Percentiles rank a stretch among this genome's conserved stretches.
Conservation (phyloP, 2,113 vertebrate species). For the Hemiprocne comata region DNA sequence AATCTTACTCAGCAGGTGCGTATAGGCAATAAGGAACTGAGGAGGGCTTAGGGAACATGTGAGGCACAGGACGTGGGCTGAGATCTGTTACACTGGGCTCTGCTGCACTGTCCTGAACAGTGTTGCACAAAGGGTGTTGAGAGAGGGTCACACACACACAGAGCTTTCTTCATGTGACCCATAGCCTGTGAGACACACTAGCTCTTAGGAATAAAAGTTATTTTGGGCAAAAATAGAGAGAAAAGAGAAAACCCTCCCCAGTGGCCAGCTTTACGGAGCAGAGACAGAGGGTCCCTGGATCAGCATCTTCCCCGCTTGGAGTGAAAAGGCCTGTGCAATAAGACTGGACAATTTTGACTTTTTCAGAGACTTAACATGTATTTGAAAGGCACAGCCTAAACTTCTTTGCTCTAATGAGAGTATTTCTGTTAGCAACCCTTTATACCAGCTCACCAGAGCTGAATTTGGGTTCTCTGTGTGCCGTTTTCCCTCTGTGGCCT, state of each 20-base stretch:
- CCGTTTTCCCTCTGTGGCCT: not conserved
- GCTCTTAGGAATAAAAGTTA: not conserved
- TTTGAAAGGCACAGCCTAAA: not conserved
- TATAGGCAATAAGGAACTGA: not conserved
- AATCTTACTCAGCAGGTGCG: not conserved
- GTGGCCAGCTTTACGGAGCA: not conserved
- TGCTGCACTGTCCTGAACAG: not conserved
- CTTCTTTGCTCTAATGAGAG: not conserved
- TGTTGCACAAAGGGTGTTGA: not conserved
- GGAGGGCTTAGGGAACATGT: not conserved
- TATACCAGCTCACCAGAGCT: not conserved
- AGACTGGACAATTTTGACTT: not conserved
- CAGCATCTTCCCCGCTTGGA: not conserved
- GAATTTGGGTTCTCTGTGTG: not conserved
- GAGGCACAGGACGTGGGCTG: rapidly evolving
- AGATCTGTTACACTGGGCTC: not conserved
- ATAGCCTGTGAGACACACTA: rapidly evolving
- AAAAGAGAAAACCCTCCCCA: not conserved
- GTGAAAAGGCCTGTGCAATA: not conserved
- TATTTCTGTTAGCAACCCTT: not conserved
- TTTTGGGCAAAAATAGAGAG: not conserved
- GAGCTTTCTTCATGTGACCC: not conserved
- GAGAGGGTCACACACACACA: not conserved
- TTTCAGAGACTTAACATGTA: not conserved
- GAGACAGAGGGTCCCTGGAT: not conserved